Evolutionary conservation across 2,888 invertebrate genomes (phyloP).

Genomic region (Brachyopa scutellaris): DNA sequence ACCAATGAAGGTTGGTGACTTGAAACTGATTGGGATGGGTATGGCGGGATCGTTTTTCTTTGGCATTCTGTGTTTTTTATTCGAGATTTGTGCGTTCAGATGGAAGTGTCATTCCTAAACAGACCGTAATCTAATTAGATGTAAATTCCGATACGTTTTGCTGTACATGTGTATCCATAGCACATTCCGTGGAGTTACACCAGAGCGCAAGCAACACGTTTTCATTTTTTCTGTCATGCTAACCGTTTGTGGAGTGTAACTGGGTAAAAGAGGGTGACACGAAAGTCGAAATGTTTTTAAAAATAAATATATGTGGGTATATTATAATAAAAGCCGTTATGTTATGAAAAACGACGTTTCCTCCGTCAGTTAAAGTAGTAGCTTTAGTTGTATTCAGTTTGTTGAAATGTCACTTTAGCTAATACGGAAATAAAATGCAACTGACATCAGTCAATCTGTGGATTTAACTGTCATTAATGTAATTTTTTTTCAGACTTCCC

Average conservation of each 20-base stretch:
- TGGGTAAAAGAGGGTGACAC: not conserved
- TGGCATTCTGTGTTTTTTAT: slow-evolving; percentile 71
- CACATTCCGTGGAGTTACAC: slow-evolving; percentile 23
- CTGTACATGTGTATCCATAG: not conserved
- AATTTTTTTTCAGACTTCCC: too few species aligned
- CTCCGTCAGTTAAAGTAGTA: too few species aligned
- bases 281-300: too few species aligned
- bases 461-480: too few species aligned
- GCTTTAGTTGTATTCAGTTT: too few species aligned
- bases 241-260: not conserved
- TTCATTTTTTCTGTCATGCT: not conserved
- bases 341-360: too few species aligned
- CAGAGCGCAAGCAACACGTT: slow-evolving; percentile 14
- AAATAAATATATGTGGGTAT: too few species aligned
- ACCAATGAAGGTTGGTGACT: slow-evolving; percentile 76
- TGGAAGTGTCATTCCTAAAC: not conserved
- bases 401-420: too few species aligned
- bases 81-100: slow-evolving; percentile 5
- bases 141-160: slow-evolving; percentile 15
- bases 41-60: slow-evolving; percentile 73
- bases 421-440: too few species aligned
- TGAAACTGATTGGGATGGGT: slow-evolving; percentile 76
- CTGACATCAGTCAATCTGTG: too few species aligned
- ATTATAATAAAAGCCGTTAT: too few species aligned
- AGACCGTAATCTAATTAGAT: slow-evolving; percentile 18